A percentile compares a stretch with the other conserved stretches of the same genome.
These are phyloP conservation scores for Tauraco erythrolophus DNA, from an alignment of 2,113 vertebrate genomes.

Conservation along the genomic window DNA sequence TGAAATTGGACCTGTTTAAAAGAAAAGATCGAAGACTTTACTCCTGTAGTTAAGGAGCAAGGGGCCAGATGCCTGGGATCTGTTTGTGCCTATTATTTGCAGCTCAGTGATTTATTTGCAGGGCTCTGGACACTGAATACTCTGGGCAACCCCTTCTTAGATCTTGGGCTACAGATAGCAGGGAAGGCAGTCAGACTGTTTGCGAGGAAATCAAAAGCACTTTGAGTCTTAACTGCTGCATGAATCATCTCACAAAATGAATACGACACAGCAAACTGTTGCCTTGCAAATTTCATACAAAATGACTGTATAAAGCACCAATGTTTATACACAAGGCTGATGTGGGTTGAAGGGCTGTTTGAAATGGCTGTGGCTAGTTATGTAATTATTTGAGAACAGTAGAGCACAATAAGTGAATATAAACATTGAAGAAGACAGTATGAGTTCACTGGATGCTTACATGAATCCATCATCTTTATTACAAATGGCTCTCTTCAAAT, in stretches of 20 bases:
- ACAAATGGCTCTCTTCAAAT: background rate
- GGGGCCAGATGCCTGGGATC: background rate
- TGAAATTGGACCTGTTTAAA: constrained; percentile 4
- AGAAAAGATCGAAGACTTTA: background rate
- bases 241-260: constrained; percentile 57
- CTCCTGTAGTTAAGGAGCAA: background rate
- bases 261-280: background rate
- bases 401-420: constrained; percentile 48
- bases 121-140: background rate
- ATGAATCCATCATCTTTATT: background rate
- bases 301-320: constrained; percentile 37
- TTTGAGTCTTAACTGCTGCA: constrained; percentile 47
- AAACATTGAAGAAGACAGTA: constrained; percentile 51
- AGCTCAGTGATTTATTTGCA: constrained; percentile 35
- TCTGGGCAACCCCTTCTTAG: constrained; percentile 6
- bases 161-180: constrained; percentile 5
- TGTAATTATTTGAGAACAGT: constrained; percentile 58
- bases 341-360: constrained; percentile 55
- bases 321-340: constrained; percentile 17
- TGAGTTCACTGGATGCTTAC: constrained; percentile 50
- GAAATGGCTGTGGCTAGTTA: constrained; percentile 37
- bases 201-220: constrained; percentile 40
- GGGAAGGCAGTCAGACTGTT: constrained; percentile 10
- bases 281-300: constrained; percentile 44
- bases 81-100: constrained; percentile 14